A percentile compares a stretch with the other conserved stretches of the same genome.
These are phyloP conservation scores for Bombylius major DNA, from an alignment of 2,888 invertebrate species.

Conservation along the genomic window DNA sequence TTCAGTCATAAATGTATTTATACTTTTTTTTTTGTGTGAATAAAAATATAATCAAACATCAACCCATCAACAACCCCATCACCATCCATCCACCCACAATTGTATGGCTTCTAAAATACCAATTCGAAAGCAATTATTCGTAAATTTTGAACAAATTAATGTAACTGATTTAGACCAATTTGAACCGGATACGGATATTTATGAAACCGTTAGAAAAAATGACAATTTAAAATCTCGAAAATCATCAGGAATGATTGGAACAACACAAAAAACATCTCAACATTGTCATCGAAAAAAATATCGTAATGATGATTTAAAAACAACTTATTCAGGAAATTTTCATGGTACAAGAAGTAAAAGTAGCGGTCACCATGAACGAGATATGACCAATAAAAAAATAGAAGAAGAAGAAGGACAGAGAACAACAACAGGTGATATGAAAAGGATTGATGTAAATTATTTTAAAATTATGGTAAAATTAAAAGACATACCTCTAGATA, in stretches of 20 bases:
- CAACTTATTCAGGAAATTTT: conserved; percentile 29
- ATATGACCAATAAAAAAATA: background rate
- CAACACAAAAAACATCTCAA: background rate
- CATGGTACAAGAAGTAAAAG: conserved; percentile 23
- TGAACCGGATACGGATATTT: conserved; percentile 15
- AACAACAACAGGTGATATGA: too few species aligned
- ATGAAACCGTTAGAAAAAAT: background rate
- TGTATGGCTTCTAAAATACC: conserved; percentile 11
- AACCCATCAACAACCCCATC: too few species aligned
- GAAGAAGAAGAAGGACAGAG: background rate
- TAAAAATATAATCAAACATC: too few species aligned
- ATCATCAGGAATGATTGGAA: background rate
- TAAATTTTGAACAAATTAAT: background rate
- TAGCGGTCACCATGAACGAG: conserved; percentile 19
- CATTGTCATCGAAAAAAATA: conserved; percentile 14
- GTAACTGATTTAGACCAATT: conserved; percentile 28
- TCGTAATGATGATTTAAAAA: conserved; percentile 22
- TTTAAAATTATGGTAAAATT: background rate
- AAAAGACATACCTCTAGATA: background rate
- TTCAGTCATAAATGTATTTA: too few species aligned
- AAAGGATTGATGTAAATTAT: background rate
- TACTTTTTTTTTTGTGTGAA: too few species aligned
- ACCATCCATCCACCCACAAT: background rate
- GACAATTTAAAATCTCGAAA: too few species aligned
- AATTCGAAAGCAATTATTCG: conserved; percentile 1